Evolutionary conservation across 2,888 invertebrate genomes (phyloP).

Genomic region (Tenthredo mesomela): DNA sequence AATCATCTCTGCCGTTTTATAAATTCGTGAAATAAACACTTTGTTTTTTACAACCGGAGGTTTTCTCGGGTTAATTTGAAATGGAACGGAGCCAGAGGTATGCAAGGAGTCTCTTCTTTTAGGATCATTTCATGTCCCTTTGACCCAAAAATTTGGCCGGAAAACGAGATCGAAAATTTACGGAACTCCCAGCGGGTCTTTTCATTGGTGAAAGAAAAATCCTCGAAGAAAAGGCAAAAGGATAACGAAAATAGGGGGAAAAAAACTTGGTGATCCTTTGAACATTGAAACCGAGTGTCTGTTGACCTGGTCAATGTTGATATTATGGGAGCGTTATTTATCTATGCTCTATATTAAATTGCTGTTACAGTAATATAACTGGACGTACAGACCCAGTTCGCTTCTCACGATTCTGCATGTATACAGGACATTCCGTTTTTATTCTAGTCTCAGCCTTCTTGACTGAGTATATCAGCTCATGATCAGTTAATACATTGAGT

Average conservation of each 20-base stretch:
- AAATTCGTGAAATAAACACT: not conserved
- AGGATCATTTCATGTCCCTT: not conserved
- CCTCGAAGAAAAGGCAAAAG: not conserved
- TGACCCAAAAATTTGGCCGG: not conserved
- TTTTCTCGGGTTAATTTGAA: not conserved
- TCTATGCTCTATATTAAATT: constrained; percentile 17
- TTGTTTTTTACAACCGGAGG: not conserved
- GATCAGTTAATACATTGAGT: not conserved
- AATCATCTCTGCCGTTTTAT: no score
- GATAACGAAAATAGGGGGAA: not conserved
- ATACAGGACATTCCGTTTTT: not conserved
- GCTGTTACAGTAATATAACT: not conserved
- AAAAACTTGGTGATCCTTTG: not conserved
- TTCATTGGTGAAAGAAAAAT: not conserved
- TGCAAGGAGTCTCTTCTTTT: not conserved
- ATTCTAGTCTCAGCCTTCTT: not conserved
- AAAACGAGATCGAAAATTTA: not conserved
- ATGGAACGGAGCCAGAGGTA: not conserved
- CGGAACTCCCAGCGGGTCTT: not conserved
- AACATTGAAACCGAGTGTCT: not conserved
- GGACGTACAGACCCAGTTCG: not conserved
- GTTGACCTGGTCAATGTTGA: constrained; percentile 27
- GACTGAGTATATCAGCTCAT: not conserved
- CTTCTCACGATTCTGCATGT: not conserved
- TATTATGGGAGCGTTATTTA: constrained; percentile 18